A percentile compares a stretch with the other conserved stretches of the same genome.
These are phyloP conservation scores for Drosophila parabipectinata DNA, from an alignment of 1,140 invertebrate genomes.

Conservation along the genomic window DNA sequence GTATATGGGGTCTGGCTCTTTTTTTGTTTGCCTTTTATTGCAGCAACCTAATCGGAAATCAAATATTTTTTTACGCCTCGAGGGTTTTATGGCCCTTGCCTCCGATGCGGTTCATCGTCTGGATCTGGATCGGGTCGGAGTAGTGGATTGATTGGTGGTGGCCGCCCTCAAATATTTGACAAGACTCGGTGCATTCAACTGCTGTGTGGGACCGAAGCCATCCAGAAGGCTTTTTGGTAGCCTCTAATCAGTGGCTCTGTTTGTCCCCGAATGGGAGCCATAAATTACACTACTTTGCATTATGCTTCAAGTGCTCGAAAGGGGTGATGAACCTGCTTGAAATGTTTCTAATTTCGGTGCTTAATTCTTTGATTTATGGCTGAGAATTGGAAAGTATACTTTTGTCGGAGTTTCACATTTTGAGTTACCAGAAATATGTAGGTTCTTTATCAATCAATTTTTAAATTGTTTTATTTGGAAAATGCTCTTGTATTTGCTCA, in stretches of 20 bases:
- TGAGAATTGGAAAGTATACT: conserved; percentile 2
- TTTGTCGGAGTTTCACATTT: no score
- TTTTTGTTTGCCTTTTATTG: conserved; percentile 46
- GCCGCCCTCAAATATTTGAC: conserved; percentile 65
- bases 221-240: conserved; percentile 22
- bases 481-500: no score
- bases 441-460: neutral
- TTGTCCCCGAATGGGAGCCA: conserved; percentile 36
- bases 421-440: neutral
- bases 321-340: conserved; percentile 34
- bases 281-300: conserved; percentile 61
- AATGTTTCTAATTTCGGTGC: conserved; percentile 41
- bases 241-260: conserved; percentile 62
- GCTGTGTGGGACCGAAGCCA: conserved; percentile 25
- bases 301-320: conserved; percentile 8
- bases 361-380: conserved; percentile 70
- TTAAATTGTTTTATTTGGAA: neutral
- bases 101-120: conserved; percentile 57
- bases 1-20: neutral
- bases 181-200: conserved; percentile 30
- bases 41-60: conserved; percentile 66
- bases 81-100: conserved; percentile 54
- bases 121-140: conserved; percentile 15
- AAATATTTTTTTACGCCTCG: conserved; percentile 71
- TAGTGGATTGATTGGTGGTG: conserved; percentile 48